Conservation (phyloP, 2,888 invertebrate genomes). For the Heliconius aoede region DNA sequence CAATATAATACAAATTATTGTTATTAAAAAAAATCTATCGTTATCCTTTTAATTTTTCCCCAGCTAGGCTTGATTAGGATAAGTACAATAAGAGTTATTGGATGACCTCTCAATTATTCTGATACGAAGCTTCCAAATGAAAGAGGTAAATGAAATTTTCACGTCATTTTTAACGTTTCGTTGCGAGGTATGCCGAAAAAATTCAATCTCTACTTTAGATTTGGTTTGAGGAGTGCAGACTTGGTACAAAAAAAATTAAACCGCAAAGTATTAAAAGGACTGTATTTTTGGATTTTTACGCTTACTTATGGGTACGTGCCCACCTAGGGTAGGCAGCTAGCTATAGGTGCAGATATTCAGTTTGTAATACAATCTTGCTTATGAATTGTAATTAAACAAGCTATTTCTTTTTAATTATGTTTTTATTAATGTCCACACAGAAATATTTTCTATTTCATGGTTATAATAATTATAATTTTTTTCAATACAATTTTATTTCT, state of each 20-base stretch:
- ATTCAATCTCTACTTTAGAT: slow-evolving; percentile 7
- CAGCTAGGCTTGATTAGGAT: not conserved
- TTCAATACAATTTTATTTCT: too few species aligned
- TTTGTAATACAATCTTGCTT: not conserved
- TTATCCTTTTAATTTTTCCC: not conserved
- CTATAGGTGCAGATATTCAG: not conserved
- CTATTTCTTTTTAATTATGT: not conserved
- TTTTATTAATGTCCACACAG: not conserved
- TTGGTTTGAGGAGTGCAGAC: slow-evolving; percentile 10
- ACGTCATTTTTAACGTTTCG: slow-evolving; percentile 21
- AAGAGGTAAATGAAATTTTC: slow-evolving; percentile 25
- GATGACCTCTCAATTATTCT: slow-evolving; percentile 26
- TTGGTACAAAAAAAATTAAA: slow-evolving; percentile 2
- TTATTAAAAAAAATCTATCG: not conserved
- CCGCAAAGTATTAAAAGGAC: slow-evolving; percentile 3
- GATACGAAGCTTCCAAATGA: slow-evolving; percentile 21
- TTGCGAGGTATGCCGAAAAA: slow-evolving; percentile 11
- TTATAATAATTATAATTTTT: too few species aligned
- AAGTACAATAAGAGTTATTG: slow-evolving; percentile 3
- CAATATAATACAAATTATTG: not conserved
- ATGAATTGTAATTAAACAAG: not conserved
- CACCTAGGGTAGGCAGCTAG: too few species aligned
- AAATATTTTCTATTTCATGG: too few species aligned
- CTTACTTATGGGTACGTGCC: not conserved
- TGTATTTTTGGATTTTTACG: slow-evolving; percentile 7